These are phyloP conservation scores for Argyra leucocephala DNA, from an alignment of 2,888 invertebrate species.

Conservation along the genomic window DNA sequence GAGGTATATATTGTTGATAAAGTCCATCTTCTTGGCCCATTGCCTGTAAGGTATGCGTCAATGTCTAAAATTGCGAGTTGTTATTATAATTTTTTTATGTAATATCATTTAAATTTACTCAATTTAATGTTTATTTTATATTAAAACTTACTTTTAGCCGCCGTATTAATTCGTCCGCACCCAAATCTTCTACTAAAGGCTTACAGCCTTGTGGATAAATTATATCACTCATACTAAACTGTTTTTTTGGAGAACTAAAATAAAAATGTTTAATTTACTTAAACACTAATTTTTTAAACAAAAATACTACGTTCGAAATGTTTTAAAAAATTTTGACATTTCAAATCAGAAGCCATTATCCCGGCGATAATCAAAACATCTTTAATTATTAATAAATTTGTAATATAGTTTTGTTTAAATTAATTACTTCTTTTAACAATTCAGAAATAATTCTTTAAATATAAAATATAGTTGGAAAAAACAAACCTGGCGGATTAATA, in stretches of 20 bases:
- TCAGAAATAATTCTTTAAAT: neutral
- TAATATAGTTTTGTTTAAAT: neutral
- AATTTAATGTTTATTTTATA: too few relatives aligned
- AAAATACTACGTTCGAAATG: neutral
- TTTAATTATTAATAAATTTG: neutral
- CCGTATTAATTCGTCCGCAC: slow-evolving; percentile 89
- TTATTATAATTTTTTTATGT: slow-evolving; percentile 11
- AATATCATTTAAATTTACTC: neutral
- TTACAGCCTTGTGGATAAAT: slow-evolving; percentile 91
- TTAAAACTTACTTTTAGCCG: slow-evolving; percentile 74
- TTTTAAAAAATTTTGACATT: neutral
- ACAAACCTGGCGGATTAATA: neutral
- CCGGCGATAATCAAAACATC: neutral
- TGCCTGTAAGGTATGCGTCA: slow-evolving; percentile 89
- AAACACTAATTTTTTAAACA: neutral
- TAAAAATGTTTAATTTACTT: neutral
- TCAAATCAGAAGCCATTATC: neutral
- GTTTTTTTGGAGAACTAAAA: slow-evolving; percentile 7
- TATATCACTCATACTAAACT: slow-evolving; percentile 63
- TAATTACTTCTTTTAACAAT: too few relatives aligned
- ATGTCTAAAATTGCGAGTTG: slow-evolving; percentile 52
- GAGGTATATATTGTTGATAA: slow-evolving; percentile 81
- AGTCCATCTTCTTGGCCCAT: slow-evolving; percentile 94
- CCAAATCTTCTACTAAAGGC: slow-evolving; percentile 87
- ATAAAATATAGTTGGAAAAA: neutral